A percentile compares a stretch with the other conserved stretches of the same genome.
Conservation (phyloP, 2,888 invertebrate genomes). For the Volucella bombylans region DNA sequence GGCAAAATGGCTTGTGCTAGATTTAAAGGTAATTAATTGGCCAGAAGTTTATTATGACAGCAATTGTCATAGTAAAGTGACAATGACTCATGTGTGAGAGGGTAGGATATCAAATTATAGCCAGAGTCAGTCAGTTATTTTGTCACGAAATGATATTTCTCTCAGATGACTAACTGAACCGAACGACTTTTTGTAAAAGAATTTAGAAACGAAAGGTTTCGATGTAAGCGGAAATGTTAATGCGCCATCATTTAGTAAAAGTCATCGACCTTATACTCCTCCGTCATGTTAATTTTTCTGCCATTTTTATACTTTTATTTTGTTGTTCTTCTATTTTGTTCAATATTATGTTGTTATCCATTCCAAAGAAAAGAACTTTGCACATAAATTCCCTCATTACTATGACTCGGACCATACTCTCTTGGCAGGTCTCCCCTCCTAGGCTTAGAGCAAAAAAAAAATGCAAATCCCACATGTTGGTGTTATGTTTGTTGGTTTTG, state of each 20-base stretch:
- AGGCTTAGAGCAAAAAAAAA: conserved; percentile 33
- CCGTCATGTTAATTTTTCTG: background rate
- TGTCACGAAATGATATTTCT: conserved; percentile 35
- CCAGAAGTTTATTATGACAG: conserved; percentile 44
- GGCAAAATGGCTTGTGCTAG: conserved; percentile 1
- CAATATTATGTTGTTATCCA: conserved; percentile 48
- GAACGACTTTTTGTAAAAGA: conserved; percentile 17
- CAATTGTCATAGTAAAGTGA: conserved; percentile 20
- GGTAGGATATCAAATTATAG: background rate
- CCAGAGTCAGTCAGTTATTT: background rate
- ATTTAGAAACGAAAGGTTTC: conserved; percentile 8
- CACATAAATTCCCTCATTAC: conserved; percentile 54
- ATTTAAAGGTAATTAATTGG: conserved; percentile 29
- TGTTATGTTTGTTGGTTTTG: too few species aligned
- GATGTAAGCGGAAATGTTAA: conserved; percentile 46
- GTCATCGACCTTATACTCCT: conserved; percentile 55
- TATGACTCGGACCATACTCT: conserved; percentile 3
- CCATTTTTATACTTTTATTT: conserved; percentile 4
- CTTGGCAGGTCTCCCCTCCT: background rate
- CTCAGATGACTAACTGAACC: conserved; percentile 24
- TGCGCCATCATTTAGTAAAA: conserved; percentile 10
- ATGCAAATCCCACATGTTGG: conserved; percentile 61
- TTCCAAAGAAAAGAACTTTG: conserved; percentile 12
- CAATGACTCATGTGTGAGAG: conserved; percentile 39
- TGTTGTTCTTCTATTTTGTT: conserved; percentile 40